Evolutionary conservation across 2,113 vertebrate species (phyloP), one percentile per base, ranked within the genome.

Genomic region (Picathartes gymnocephalus): DNA sequence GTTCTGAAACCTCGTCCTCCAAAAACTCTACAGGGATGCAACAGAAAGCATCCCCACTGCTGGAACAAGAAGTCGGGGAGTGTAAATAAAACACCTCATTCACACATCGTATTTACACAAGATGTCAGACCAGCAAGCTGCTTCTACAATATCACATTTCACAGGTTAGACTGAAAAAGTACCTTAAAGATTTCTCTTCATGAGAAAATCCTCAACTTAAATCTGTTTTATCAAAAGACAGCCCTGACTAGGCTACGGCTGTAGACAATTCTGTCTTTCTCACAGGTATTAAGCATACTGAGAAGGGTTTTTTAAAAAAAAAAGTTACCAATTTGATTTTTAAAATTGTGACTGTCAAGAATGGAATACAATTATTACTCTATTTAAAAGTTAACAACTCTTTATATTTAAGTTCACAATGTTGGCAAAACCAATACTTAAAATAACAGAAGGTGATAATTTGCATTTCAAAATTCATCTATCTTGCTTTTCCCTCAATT

Each of bases 401-500:
- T 96, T 96, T 90, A 97, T 88, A 96, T 93, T 93, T 92, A 97
- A 97, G 96, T 98, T 93, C 80, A 93, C 83, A 94, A 97, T 97
- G 93, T 70, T 97, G 96, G 95, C 96, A 97, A 93, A 95, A 95
- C 48, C 16, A 24, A 74, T 78, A 96, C 94, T 97, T 97, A 96
- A 96, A 97, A 95, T 94, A 98, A 98, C 98, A 98, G 98, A 98
- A 98, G 97, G 98, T 96, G 96, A 98, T 97, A 96, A 98, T 98
- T 98, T 98, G 98, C 98, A 98, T 98, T 98, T 98, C 98, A 98
- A 97, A 98, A 98, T 98, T 97, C 95, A 98, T 97, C 97, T 98
- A 40, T 98, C 97, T 98, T 97, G 95, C 97, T 97, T 98, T 97
- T 97, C 95, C 95, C 90, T 97, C 98, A 98, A 98, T 98, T 98